Conservation (phyloP, 1,140 invertebrate genomes). For the Caenorhabditis inopinata region DNA sequence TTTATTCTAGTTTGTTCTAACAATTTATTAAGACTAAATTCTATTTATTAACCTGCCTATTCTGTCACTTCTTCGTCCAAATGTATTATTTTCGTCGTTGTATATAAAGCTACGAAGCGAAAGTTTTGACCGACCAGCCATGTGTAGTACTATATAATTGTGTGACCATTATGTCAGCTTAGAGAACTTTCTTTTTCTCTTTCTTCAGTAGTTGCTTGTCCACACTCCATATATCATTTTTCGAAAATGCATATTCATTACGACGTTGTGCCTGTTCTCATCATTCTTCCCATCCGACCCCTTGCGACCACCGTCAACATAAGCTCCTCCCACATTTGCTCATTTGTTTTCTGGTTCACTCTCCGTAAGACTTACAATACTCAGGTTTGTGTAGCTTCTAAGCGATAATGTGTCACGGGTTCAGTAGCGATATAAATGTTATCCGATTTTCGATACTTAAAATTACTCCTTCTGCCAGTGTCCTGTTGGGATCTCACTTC, state of each 20-base stretch:
- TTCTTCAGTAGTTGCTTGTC: not conserved
- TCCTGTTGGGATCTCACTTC: not conserved
- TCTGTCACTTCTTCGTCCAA: not conserved
- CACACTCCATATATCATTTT: slow-evolving; percentile 23
- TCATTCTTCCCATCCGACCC: not conserved
- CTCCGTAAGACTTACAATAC: not conserved
- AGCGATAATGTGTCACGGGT: no score
- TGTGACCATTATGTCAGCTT: not conserved
- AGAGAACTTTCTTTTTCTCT: not conserved
- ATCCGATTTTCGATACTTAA: no score
- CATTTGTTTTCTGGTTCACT: not conserved
- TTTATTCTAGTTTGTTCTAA: not conserved
- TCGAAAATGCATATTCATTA: slow-evolving; percentile 29
- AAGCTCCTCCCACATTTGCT: slow-evolving; percentile 20
- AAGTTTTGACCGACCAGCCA: slow-evolving; percentile 14
- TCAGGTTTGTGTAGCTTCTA: not conserved
- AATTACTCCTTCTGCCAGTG: no score
- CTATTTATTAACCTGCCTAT: not conserved
- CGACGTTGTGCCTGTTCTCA: not conserved
- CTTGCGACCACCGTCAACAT: slow-evolving; percentile 7
- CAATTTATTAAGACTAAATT: not conserved
- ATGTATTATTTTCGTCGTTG: not conserved
- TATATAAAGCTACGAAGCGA: not conserved
- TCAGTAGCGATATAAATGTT: no score
- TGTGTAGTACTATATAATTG: slow-evolving; percentile 30